Conservation (phyloP, 64 coral and sea anemone genomes). For the Astreopora myriophthalma region DNA sequence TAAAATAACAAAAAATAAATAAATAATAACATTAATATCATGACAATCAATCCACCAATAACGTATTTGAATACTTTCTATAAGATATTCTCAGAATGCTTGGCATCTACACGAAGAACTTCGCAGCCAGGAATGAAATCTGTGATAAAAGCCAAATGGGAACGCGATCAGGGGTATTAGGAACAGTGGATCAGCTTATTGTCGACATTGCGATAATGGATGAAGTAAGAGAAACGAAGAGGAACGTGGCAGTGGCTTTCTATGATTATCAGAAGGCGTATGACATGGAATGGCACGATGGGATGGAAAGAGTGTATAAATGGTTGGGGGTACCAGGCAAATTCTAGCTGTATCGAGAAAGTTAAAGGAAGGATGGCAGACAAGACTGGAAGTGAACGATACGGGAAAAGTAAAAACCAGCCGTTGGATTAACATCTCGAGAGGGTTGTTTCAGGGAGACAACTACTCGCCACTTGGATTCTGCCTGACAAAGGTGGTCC, state of each 20-base stretch:
- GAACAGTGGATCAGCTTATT: slow-evolving; percentile 38
- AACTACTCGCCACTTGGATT: neutral
- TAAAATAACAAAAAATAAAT: too few relatives aligned
- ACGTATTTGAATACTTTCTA: slow-evolving; percentile 32
- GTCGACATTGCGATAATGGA: slow-evolving; percentile 44
- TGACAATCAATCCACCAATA: too few relatives aligned
- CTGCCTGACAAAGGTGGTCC: neutral
- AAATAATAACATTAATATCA: too few relatives aligned
- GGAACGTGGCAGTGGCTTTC: neutral
- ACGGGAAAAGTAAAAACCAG: neutral
- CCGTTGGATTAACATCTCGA: neutral
- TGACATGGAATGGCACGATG: neutral
- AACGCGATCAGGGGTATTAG: slow-evolving; percentile 16
- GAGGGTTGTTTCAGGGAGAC: neutral
- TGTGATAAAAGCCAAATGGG: slow-evolving; percentile 15
- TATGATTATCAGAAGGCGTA: slow-evolving; percentile 6
- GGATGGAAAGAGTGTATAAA: neutral
- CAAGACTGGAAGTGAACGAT: neutral
- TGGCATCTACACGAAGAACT: neutral
- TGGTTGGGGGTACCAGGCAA: too few relatives aligned
- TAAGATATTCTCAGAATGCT: neutral
- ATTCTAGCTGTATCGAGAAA: neutral
- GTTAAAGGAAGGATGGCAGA: neutral
- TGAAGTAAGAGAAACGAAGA: slow-evolving; percentile 3
- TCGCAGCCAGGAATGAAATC: neutral